Conservation (phyloP, 2,797 vertebrate genomes). For the Perodicticus potto region DNA sequence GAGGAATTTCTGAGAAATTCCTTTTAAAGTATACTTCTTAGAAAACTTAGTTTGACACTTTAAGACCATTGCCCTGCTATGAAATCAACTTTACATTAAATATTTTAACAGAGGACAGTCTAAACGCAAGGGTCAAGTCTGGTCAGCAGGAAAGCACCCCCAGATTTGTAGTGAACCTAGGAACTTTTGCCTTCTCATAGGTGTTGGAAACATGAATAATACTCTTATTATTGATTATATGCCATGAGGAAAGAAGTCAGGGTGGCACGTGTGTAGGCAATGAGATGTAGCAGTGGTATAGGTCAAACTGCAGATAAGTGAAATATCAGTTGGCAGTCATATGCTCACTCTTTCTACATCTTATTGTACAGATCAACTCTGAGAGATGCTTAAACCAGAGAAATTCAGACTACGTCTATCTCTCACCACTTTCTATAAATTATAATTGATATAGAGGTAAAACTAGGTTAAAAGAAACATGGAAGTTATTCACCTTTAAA, state of each 20-base stretch:
- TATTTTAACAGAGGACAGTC: slow-evolving; percentile 63
- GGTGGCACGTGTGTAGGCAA: background rate
- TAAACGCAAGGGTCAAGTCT: slow-evolving; percentile 28
- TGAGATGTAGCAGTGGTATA: slow-evolving; percentile 49
- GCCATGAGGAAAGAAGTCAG: slow-evolving; percentile 60
- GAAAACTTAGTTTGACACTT: slow-evolving; percentile 63
- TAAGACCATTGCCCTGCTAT: background rate
- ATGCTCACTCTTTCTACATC: background rate
- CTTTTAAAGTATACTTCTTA: slow-evolving; percentile 18
- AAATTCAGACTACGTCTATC: background rate
- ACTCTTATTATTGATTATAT: slow-evolving; percentile 75
- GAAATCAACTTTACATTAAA: slow-evolving; percentile 69
- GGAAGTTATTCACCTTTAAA: background rate
- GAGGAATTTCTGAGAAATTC: slow-evolving; percentile 4
- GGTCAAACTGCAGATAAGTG: slow-evolving; percentile 71
- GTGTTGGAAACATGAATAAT: slow-evolving; percentile 68
- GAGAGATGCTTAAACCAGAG: background rate
- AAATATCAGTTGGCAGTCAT: slow-evolving; percentile 54
- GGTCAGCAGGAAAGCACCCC: background rate
- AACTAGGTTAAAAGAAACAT: background rate
- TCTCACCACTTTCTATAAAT: slow-evolving; percentile 19
- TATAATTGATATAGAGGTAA: slow-evolving; percentile 26
- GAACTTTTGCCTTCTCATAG: slow-evolving; percentile 64
- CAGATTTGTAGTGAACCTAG: slow-evolving; percentile 57
- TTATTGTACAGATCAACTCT: background rate